Conservation (phyloP, 2,888 invertebrate species). For the Netelia fuscicornis region DNA sequence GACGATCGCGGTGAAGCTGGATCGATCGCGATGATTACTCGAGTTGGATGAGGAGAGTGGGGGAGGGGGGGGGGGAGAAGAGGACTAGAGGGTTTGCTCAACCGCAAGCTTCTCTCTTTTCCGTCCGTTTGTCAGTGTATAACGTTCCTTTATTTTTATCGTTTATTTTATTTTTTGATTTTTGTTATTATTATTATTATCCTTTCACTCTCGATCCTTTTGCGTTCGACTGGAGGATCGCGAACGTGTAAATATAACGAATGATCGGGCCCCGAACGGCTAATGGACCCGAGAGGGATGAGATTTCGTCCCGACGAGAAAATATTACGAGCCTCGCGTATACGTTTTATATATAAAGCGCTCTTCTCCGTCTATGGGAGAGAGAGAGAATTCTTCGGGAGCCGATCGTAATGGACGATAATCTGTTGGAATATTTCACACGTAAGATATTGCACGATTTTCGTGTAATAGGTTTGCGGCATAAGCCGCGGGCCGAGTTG, state of each 20-base stretch:
- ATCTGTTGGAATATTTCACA: constrained; percentile 74
- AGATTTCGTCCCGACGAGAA: too few species aligned
- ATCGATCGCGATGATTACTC: constrained; percentile 72
- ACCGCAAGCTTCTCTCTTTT: constrained; percentile 76
- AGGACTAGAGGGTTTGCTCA: constrained; percentile 53
- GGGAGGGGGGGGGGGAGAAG: constrained; percentile 27
- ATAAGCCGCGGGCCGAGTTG: too few species aligned
- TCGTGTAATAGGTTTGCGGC: constrained; percentile 11
- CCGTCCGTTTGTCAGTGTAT: constrained; percentile 18
- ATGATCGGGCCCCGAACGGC: too few species aligned
- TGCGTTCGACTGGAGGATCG: too few species aligned
- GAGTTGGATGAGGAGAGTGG: constrained; percentile 27
- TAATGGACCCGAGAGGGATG: too few species aligned
- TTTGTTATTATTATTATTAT: not conserved
- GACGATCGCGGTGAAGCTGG: constrained; percentile 47
- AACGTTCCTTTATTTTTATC: not conserved
- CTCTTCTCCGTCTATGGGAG: too few species aligned
- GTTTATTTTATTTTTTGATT: not conserved
- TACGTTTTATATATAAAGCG: too few species aligned
- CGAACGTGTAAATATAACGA: too few species aligned
- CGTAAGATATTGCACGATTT: constrained; percentile 62
- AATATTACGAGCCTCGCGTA: too few species aligned
- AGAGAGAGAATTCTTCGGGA: constrained; percentile 65
- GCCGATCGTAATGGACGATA: constrained; percentile 71
- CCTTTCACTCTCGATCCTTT: too few species aligned